Evolutionary conservation across 2,113 vertebrate species (phyloP), one percentile per base, ranked within the genome.

Genomic region (Seriola rivoliana): DNA sequence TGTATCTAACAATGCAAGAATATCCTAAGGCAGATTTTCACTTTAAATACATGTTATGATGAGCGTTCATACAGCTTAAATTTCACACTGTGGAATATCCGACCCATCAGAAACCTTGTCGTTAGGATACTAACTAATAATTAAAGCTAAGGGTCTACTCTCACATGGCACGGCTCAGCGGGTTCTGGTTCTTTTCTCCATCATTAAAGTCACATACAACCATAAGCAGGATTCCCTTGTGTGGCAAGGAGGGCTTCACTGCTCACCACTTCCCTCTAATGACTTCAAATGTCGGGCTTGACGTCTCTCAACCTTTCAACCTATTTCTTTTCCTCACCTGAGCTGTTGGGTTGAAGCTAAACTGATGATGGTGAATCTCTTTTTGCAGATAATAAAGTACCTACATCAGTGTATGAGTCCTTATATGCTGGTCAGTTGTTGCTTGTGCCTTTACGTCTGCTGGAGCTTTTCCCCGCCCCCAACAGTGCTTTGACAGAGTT

Each of bases 141-240:
- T 32, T 83, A 64, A 70, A 77, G 71, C 71, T 75, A 63, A 77
- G 2, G 16, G 71, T 78, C 29, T 52, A 54, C 59, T 75, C 36
- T 78, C 4, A 10, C 46, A 59, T 16, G 17, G 17, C 38, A 3
- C 0, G 16, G 54, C 68, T 82, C 21, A 3, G 67, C 58, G 68
- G 50, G 67, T 81, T 85, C 79, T 5, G 14, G 48, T n/a, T 70
- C 52, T 84, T 85, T 80, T 77, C 64, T 74, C 67, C 29, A 78
- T 76, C 75, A 85, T 84, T 92, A 87, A 81, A 52, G 38, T 75
- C 71, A 78, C 71, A 86, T 84, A 71, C 85, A 84, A 81, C 55
- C 58, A 38, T 46, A 64, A 79, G 58, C 34, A 78, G 81, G 54
- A 66, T 55, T 70, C 70, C 64, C 29, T 16, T 68, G 65, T 74